Percentiles rank a stretch among this genome's conserved stretches.
These are phyloP conservation scores for Dryocosmus kuriphilus DNA, from an alignment of 2,888 invertebrate species.

Conservation along the genomic window DNA sequence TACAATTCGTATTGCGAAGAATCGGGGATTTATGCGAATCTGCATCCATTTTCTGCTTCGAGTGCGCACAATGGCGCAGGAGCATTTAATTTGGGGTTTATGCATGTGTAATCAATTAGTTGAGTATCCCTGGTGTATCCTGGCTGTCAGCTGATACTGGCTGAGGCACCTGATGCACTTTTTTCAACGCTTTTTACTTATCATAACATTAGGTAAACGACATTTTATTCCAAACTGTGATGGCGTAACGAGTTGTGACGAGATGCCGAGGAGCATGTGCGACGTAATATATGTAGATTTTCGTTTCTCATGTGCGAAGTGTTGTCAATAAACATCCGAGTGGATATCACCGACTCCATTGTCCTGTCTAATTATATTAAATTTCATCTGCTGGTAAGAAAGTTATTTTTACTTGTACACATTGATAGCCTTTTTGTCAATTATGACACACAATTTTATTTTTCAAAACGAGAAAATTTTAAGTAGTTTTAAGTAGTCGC, in stretches of 20 bases:
- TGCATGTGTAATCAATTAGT: too few species aligned
- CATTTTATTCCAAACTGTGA: neutral
- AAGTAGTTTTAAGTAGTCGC: too few species aligned
- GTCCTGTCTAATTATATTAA: conserved; percentile 46
- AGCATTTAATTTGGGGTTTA: neutral
- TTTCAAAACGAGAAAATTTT: neutral
- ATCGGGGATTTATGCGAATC: too few species aligned
- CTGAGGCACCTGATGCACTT: neutral
- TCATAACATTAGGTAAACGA: conserved; percentile 12
- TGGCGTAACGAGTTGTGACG: conserved; percentile 9
- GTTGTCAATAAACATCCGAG: conserved; percentile 28
- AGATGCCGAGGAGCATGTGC: neutral
- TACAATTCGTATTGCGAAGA: too few species aligned
- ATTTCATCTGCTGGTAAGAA: conserved; percentile 49
- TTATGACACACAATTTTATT: neutral
- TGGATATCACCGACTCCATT: conserved; percentile 46
- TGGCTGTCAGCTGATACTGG: conserved; percentile 3
- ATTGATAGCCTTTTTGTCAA: neutral
- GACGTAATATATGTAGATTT: conserved; percentile 52
- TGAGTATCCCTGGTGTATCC: too few species aligned
- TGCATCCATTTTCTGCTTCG: too few species aligned
- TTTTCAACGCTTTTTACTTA: neutral
- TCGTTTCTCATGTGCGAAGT: conserved; percentile 15
- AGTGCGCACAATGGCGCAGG: conserved; percentile 57
- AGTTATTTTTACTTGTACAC: conserved; percentile 46